Conservation (phyloP, 2,113 vertebrate genomes). For the Cnemophilus loriae region DNA sequence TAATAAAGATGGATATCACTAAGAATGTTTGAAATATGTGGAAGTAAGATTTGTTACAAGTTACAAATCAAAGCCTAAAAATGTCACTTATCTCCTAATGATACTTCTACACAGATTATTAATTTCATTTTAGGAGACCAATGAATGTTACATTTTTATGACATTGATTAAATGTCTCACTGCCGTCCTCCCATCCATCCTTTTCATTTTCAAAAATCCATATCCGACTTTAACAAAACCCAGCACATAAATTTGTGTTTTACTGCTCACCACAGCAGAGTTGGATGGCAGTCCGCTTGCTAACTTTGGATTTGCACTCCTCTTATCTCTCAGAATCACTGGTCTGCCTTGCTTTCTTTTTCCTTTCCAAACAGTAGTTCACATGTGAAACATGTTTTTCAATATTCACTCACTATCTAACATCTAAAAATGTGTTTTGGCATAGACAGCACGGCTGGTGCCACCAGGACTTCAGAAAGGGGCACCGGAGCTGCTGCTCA, state of each 20-base stretch:
- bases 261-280: constrained; percentile 50
- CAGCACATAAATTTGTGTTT: constrained; percentile 74
- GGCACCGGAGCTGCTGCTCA: background rate
- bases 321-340: background rate
- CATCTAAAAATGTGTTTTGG: background rate
- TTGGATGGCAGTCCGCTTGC: background rate
- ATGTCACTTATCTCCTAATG: constrained; percentile 83
- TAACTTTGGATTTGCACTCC: background rate
- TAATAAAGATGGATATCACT: constrained; percentile 79
- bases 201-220: constrained; percentile 77
- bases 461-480: background rate
- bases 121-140: constrained; percentile 84
- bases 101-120: constrained; percentile 85
- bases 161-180: constrained; percentile 82
- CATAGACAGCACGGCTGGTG: rapidly evolving
- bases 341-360: background rate
- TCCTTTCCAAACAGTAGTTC: background rate
- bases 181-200: constrained; percentile 70
- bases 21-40: constrained; percentile 74
- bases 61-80: constrained; percentile 83
- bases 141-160: constrained; percentile 84
- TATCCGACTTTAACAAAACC: constrained; percentile 71
- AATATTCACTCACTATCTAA: background rate
- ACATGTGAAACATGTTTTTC: background rate
- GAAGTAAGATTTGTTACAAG: constrained; percentile 76